A percentile compares a stretch with the other conserved stretches of the same genome.
phyloP scores from a whole-genome alignment of 2,797 vertebrate genomes.

The Philypnodon macrostomus region DNA sequence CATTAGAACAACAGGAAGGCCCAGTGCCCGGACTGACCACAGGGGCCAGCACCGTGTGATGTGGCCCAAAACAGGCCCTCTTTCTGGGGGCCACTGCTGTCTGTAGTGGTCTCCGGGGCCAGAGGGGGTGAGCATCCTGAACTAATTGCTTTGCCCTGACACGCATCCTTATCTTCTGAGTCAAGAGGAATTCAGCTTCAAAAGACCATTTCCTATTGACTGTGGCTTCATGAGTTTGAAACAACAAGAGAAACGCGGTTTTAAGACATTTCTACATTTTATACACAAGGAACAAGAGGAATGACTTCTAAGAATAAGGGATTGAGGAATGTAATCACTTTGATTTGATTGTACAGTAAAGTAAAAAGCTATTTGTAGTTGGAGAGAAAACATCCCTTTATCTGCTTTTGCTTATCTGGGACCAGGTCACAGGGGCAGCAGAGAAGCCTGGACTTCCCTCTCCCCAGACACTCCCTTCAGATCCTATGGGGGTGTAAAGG shows the following conservation, averaged over 20 bases:
- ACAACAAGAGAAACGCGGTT: slow-evolving; percentile 20
- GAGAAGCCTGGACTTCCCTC: too few species aligned
- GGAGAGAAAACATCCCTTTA: too few species aligned
- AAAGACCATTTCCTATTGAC: slow-evolving; percentile 39
- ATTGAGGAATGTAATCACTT: background rate
- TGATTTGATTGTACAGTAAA: background rate
- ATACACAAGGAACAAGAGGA: slow-evolving; percentile 9
- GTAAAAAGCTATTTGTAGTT: too few species aligned
- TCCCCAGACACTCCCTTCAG: too few species aligned
- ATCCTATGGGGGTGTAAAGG: too few species aligned
- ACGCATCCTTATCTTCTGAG: slow-evolving; percentile 51
- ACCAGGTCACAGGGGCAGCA: too few species aligned
- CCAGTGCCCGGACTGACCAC: slow-evolving; percentile 24
- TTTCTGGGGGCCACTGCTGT: slow-evolving; percentile 21
- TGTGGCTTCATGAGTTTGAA: slow-evolving; percentile 27
- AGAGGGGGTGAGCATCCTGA: slow-evolving; percentile 38
- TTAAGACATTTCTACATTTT: slow-evolving; percentile 24
- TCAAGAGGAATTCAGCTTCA: slow-evolving; percentile 44
- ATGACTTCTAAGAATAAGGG: slow-evolving; percentile 6
- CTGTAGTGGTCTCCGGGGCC: slow-evolving; percentile 49
- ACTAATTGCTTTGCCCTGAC: slow-evolving; percentile 48
- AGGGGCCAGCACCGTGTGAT: slow-evolving; percentile 53
- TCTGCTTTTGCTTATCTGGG: too few species aligned
- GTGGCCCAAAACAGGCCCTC: slow-evolving; percentile 48
- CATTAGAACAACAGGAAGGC: slow-evolving; percentile 50